Evolutionary conservation across 1,140 invertebrate genomes (phyloP), one percentile per base, ranked within the genome.

Genomic region (Drosophila bocki): DNA sequence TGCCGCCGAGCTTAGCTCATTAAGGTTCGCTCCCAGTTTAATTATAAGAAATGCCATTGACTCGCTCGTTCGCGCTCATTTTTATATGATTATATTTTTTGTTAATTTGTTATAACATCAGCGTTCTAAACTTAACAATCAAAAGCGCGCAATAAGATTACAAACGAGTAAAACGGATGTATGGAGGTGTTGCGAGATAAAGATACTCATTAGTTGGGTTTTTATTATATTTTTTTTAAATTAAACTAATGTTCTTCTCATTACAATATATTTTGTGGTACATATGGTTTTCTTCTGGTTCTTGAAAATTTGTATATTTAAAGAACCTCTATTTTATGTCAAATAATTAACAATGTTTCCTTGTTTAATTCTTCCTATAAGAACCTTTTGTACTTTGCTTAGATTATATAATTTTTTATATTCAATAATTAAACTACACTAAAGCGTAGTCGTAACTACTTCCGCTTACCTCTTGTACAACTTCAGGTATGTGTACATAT

Each of bases 41-140:
- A 90, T 90, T 85, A 85, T 90, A 90, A 91, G 86, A 85, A 91
- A 90, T 72, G 78, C 86, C 71, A 84, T 80, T 75, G 84, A 80
- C 77, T 88, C 53, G 69, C 69, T 72, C 37, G 37, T 50, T 72
- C 69, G 37, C 51, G 69, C 67, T 83, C 57, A 70, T 77, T 72
- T 84, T 90, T 90, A 90, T 82, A 90, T 75, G 68, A 67, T 78
- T 63, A 69, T 68, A 63, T 59, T 48, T 75, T 65, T 60, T 62
- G 57, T 79, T 78, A 72, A 79, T 90, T 91, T 90, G 78, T 82
- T 80, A 90, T 90, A 90, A 68, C 85, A 90, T 90, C 85, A 90
- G 86, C 86, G 54, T 90, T 90, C 78, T 81, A 90, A 91, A 90
- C 65, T 90, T 84, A 90, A 90, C 69, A 71, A 75, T 64, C 77